Evolutionary conservation across 1,140 invertebrate species (phyloP), one percentile per base, ranked within the genome.

Genomic region (Atta texana): DNA sequence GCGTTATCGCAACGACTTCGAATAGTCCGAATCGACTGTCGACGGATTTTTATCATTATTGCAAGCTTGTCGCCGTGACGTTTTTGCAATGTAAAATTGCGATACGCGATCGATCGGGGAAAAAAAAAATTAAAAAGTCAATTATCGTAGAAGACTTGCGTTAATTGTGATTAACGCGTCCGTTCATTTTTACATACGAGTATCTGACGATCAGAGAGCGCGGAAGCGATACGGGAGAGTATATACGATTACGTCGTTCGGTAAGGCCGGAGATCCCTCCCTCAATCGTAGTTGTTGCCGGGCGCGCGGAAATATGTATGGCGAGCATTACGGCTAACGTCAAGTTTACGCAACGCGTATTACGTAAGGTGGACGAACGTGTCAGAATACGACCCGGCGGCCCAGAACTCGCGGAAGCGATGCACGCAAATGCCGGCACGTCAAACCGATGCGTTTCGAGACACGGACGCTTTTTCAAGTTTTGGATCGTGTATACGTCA

Each of bases 301-400:
- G 76, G 91, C 88, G 87, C 88, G 57, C 80, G 76, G 89, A 90
- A 90, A 86, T 91, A 78, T 74, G 84, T 86, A 85, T 66, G 72
- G 72, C 88, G 72, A 72, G 63, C 82, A 74, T 90, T 90, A 88
- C 90, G 90, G 53, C 74, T 87, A 90, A 88, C 89, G 89, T 88
- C 72, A 86, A 76, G 90, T 91, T 91, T 91, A 90, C 89, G 89
- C 89, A 91, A 91, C 90, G 76, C 63, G 81, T 81, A 92, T 91
- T 93, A 92, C 76, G 91, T 90, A 89, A 89, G 87, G 68, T 77
- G 78, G 72, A 86, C 82, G 86, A 44, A 88, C 84, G 87, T 90
- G 76, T 85, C 88, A 84, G 81, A 68, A 88, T 89, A 90, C 81
- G 76, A 76, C 71, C 84, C 85, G 61, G 55, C 85, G 28, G 71